Evolutionary conservation across 2,113 vertebrate genomes (phyloP).

Genomic region (Smithornis capensis): DNA sequence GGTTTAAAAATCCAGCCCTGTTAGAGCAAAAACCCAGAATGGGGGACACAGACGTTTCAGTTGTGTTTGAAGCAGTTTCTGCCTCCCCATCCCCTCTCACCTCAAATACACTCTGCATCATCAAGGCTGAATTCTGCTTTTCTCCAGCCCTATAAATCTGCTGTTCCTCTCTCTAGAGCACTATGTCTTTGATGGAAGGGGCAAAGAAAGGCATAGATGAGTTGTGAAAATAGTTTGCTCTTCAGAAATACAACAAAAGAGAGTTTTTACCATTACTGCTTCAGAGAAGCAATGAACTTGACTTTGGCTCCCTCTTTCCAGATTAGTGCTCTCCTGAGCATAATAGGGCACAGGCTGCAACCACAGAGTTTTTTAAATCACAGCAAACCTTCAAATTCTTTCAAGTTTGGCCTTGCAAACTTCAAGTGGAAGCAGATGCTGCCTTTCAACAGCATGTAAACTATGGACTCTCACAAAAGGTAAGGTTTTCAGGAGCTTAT

Average conservation of each 20-base stretch:
- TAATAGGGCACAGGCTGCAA: neutral
- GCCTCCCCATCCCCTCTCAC: neutral
- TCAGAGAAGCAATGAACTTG: neutral
- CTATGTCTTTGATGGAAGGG: neutral
- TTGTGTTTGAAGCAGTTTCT: neutral
- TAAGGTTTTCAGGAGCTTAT: neutral
- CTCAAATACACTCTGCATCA: rapidly evolving
- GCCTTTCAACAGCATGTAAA: neutral
- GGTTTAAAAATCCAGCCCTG: neutral
- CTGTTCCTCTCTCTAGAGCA: neutral
- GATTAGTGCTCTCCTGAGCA: neutral
- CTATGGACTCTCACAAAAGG: neutral
- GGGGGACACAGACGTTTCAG: neutral
- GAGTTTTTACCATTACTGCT: neutral
- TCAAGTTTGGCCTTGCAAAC: neutral
- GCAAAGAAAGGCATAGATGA: neutral
- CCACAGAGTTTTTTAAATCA: neutral
- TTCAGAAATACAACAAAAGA: neutral
- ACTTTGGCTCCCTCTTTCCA: neutral
- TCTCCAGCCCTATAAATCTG: neutral
- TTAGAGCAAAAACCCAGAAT: rapidly evolving
- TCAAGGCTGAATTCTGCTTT: neutral
- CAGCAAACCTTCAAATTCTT: neutral
- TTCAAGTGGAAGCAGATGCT: neutral
- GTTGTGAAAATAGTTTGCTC: neutral